Base-by-base conservation (phyloP, 2,888 invertebrate genomes). In the Dryocosmus kuriphilus region DNA sequence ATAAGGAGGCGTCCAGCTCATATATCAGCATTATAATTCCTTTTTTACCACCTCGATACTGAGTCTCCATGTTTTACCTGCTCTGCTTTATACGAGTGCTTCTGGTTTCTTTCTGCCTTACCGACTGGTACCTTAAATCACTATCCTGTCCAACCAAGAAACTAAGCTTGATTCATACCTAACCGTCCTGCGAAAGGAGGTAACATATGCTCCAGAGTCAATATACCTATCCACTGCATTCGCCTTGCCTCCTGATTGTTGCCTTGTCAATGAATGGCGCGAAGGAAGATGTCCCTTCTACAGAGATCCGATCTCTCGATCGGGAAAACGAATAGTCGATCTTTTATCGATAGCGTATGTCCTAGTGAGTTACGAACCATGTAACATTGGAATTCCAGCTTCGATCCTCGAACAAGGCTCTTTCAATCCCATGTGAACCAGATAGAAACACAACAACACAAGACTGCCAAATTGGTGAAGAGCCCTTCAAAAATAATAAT, bases 1-100 rank as follows among this genome's bases (percentile, higher is more conserved):
- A 88, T 88, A 87, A 86, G 85, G 73, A 83, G 84, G 77, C 81
- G 81, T 82, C 82, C 83, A 73, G 65, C 57, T 74, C 51, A 57
- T 55, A 30, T 41, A 22, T 63, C 79, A 57, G 74, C 27, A 76
- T 78, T 79, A 79, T 75, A 71, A 79, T 67, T 80, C 82, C 81
- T 79, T 84, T 75, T 81, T 82, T 77, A 78, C 84, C 79, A 79
- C 79, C 82, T 75, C 80, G 78, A 79, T 80, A 77, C 76, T 63
- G 74, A 74, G 77, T 76, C 78, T 55, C 67, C 75, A 77, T 77
- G 80, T 71, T 75, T 79, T 77, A 77, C 63, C 75, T 77, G 79
- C 78, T 78, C 77, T 80, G 78, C 81, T 78, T 83, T 79, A 80
- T 80, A 77, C 60, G 76, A n/a, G n/a, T 75, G 77, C 55, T 77